Base-by-base conservation (phyloP, 1,140 invertebrate species). In the Psilanteris sp. region DNA sequence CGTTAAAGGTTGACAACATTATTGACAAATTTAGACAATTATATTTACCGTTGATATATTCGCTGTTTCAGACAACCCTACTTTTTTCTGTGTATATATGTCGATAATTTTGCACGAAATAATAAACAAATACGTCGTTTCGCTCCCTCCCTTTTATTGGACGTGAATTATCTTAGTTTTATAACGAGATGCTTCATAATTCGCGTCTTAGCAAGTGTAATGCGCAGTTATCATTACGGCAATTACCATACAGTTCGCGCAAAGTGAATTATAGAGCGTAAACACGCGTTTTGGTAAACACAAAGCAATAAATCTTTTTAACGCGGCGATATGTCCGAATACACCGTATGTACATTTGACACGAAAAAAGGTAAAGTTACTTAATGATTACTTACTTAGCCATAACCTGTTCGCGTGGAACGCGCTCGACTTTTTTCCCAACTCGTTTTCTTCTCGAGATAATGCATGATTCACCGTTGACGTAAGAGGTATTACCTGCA, bases 321-420 rank as follows among this genome's bases (percentile, higher is more conserved):
- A 32, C 54, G 36, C 43, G 16, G 7, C 13, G 16, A 22, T 22
- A 7, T n/a, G 52, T 22, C 20, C 24, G 11, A 31, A 7, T 22
- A 11, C 4, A 9, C 16, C 16, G 31, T 9, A 9, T 11, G 10
- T 18, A 26, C 15, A 8, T 44, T 32, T 9, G 62, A 14, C n/a
- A 27, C 27, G 44, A 44, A 71, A 61, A 46, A 41, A 54, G 46
- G 27, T 31, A 37, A 61, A 71, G 61, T 52, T 61, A 59, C 46
- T 71, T 71, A 71, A 71, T 61, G 55, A 71, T 46, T 61, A 39
- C 54, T 71, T 71, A 71, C 66, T 71, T 71, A 61, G 43, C 36
- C 36, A 31, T 55, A 61, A 61, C 66, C 54, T 61, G 66, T 61
- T 54, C 54, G 44, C 24, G 46, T 16, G 46, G 44, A 43, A 13